A percentile compares a stretch with the other conserved stretches of the same genome.
phyloP scores from a whole-genome alignment of 2,797 vertebrate species.

The Poecilia gillii region DNA sequence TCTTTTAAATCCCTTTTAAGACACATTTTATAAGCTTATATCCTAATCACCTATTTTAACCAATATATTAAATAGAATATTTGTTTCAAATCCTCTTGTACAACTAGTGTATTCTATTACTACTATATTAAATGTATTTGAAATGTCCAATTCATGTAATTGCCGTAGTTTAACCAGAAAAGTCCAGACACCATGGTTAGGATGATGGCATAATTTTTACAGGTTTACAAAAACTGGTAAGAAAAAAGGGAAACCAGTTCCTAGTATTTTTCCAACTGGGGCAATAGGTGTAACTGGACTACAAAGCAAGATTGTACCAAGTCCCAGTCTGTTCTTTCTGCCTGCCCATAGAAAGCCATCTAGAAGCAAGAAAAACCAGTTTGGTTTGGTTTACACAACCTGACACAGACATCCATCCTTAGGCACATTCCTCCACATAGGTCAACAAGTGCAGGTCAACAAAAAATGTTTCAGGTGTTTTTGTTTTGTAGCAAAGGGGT shows the following conservation, averaged over 20 bases:
- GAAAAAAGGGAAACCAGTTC: neutral
- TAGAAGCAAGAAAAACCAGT: slow-evolving; percentile 67
- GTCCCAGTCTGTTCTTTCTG: slow-evolving; percentile 17
- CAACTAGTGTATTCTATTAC: neutral
- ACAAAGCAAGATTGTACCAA: slow-evolving; percentile 13
- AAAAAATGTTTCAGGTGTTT: neutral
- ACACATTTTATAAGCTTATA: neutral
- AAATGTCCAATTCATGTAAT: neutral
- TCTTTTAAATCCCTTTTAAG: neutral
- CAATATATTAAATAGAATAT: neutral
- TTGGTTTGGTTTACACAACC: slow-evolving; percentile 12
- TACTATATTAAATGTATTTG: neutral
- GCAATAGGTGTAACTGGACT: slow-evolving; percentile 3
- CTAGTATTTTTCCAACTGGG: neutral
- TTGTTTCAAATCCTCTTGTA: neutral
- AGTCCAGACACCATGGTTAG: neutral
- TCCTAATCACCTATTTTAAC: neutral
- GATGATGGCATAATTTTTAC: neutral
- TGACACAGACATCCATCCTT: slow-evolving; percentile 8
- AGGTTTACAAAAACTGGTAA: neutral
- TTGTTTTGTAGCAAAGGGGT: slow-evolving; percentile 5
- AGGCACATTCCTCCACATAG: slow-evolving; percentile 28
- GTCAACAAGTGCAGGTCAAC: slow-evolving; percentile 1
- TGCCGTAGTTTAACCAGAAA: neutral
- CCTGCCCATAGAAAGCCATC: slow-evolving; percentile 7